Evolutionary conservation across 2,113 vertebrate species (phyloP), one percentile per base, ranked within the genome.

Genomic region (Malurus elegans): DNA sequence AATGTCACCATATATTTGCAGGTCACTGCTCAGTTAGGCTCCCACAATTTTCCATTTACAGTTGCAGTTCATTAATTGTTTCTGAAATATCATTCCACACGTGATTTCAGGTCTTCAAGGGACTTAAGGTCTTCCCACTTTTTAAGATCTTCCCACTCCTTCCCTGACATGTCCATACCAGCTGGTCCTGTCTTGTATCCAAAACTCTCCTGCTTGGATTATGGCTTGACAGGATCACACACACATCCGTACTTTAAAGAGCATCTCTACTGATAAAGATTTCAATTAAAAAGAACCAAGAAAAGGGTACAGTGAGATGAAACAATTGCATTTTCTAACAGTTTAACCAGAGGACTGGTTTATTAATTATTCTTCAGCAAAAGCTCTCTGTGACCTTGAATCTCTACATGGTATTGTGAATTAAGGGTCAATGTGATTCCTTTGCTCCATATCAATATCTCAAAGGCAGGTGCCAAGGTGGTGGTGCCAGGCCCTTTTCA

Each of bases 381-480:
- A 80, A 58, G 5, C 7, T 42, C 32, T 57, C 36, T 44, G 25
- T 9, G 12, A 21, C 36, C 20, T 57, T 74, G 26, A 75, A 58
- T 57, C 20, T 45, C 45, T 56, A 6, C 14, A 56, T 1, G 2
- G 11, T 29, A 78, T 20, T 3, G 9, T 62, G 53, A 67, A 42
- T 48, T 48, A 70, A 74, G 38, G 10, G 20, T 29, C 1, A 1
- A 25, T 0, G 1, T 32, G 28, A 75, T 34, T 31, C 23, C 5
- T 66, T 40, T 82, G 6, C 14, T 8, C 7, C 12, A 14, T 20
- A 48, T 8, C 71, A 62, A 31, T 32, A 26, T 15, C 34, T 57
- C 25, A 13, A 36, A 48, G 8, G 10, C 0, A 0, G 3, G 2
- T 64, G 6, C 21, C 24, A 56, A 26, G 50, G 64, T 10, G 7